Base-by-base conservation (phyloP, 1,140 invertebrate genomes). In the Trichonephila inaurata region DNA sequence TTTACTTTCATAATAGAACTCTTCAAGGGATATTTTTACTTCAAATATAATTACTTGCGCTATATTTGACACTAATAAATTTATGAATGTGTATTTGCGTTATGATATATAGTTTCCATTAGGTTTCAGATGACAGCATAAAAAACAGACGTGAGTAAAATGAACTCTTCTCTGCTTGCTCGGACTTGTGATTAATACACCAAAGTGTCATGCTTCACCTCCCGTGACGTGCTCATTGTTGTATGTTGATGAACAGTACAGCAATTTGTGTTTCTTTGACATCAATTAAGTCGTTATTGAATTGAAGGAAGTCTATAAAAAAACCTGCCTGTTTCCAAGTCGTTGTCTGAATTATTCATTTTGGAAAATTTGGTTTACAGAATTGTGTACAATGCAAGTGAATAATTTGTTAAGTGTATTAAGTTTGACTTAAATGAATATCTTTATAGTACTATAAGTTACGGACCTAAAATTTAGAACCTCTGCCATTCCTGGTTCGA, bases 181-280 rank as follows among this genome's bases (percentile, higher is more conserved):
- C 82, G 77, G 60, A 12, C 69, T 33, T 62, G 3, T 82, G 89
- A 91, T 91, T 91, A 91, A 91, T 91, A 82, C n/a, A 24, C 69
- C 24, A 28, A 6, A 82, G 19, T 16, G 72, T 51, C 21, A 33
- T 51, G 72, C 69, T 24, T 82, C 69, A n/a, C 16, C 40, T 40
- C 44, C 28, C 18, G n/a, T 58, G 89, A 60, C 72, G 82, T 24
- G 61, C 72, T 40, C 72, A 91, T 60, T 44, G 82, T 62, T 19
- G 51, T 58, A 19, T 85, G 33, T 40, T 40, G 40, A 61, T 8
- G 51, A 58, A 19, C 60, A 16, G 28, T 33, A 40, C 72, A 33
- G 24, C 33, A 40, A 40, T 77, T 28, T 28, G 24, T 40, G 18
- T 18, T 33, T 5, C 72, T 33, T 40, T 16, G 72, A 19, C 72